Conservation (phyloP, 2,888 invertebrate species). For the Conus canariensis region DNA sequence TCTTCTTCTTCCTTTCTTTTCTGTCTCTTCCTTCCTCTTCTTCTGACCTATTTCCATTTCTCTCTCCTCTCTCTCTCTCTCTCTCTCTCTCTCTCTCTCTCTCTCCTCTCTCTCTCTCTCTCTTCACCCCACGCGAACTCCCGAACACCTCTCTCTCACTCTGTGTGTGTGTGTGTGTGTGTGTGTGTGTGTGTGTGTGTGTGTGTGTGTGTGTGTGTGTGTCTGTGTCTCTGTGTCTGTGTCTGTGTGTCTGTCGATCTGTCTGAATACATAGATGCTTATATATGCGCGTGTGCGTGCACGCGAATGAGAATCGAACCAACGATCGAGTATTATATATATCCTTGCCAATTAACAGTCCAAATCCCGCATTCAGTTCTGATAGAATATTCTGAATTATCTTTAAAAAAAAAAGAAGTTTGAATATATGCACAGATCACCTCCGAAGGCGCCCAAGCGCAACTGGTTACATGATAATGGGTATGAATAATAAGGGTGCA, state of each 20-base stretch:
- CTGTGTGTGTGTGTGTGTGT: neutral
- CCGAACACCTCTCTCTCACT: too few relatives aligned
- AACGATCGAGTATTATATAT: too few relatives aligned
- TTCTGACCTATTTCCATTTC: neutral
- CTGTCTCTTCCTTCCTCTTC: neutral
- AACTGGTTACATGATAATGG: too few relatives aligned
- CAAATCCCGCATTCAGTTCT: too few relatives aligned
- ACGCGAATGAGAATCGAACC: too few relatives aligned
- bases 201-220: slow-evolving; percentile 28
- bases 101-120: neutral
- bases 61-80: neutral
- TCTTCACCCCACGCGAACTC: neutral
- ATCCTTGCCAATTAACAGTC: too few relatives aligned
- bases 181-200: slow-evolving; percentile 30
- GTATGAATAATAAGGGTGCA: neutral
- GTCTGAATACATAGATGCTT: too few relatives aligned
- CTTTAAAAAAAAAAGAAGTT: too few relatives aligned
- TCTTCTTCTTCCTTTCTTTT: neutral
- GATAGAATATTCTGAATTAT: too few relatives aligned
- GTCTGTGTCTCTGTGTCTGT: neutral
- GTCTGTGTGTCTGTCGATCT: neutral
- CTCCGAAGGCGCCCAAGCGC: too few relatives aligned
- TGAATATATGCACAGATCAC: too few relatives aligned
- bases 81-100: neutral
- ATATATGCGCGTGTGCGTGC: too few relatives aligned